Evolutionary conservation across 2,113 vertebrate genomes (phyloP).

Genomic region (Bos javanicus): DNA sequence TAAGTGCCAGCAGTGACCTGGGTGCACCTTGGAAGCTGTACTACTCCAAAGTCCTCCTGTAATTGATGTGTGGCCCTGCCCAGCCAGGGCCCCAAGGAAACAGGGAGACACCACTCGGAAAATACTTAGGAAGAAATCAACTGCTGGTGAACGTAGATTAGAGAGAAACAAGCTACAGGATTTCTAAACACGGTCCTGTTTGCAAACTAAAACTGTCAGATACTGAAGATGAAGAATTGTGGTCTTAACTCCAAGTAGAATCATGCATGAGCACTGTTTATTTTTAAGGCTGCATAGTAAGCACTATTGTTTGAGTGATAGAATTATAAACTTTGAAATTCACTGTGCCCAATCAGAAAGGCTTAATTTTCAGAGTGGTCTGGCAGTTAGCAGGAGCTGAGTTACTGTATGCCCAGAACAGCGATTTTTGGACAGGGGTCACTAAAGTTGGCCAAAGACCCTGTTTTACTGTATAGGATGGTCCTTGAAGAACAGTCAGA

Average conservation of each 20-base stretch:
- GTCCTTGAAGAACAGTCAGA: not conserved
- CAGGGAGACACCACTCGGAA: accelerated
- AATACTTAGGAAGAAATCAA: not conserved
- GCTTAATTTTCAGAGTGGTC: not conserved
- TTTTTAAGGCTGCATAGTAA: not conserved
- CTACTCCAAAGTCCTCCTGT: not conserved
- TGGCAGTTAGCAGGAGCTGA: not conserved
- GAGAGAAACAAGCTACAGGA: too few species aligned
- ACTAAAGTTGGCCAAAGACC: not conserved
- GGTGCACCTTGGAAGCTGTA: not conserved
- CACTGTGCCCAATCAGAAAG: not conserved
- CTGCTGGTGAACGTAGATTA: not conserved
- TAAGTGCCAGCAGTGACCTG: not conserved
- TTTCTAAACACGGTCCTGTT: not conserved
- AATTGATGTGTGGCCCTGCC: not conserved
- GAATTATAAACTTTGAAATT: not conserved
- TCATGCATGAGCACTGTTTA: not conserved
- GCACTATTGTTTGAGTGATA: not conserved
- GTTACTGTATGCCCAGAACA: too few species aligned
- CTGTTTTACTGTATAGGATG: accelerated
- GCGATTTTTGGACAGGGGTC: not conserved
- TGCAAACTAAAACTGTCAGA: not conserved
- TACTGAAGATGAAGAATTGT: not conserved
- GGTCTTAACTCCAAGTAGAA: not conserved
- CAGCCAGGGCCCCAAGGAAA: not conserved